Evolutionary conservation across 2,797 vertebrate species (phyloP).

Genomic region (Orientallactaga sibirica): DNA sequence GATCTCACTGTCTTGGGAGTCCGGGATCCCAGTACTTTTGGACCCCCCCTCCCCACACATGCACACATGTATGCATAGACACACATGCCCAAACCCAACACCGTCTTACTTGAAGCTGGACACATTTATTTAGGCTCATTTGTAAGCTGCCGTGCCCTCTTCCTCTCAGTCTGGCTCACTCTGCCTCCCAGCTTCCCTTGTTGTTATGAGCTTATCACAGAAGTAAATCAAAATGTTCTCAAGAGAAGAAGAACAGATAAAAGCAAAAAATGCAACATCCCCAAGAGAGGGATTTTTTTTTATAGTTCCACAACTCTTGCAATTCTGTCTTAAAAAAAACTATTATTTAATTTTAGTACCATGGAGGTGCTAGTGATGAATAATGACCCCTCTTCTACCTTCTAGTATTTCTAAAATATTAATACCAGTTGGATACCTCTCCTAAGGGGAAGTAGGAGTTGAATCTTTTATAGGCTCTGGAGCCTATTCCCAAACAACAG

Average conservation of each 20-base stretch:
- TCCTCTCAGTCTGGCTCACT: constrained; percentile 77
- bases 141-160: constrained; percentile 70
- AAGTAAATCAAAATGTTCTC: constrained; percentile 87
- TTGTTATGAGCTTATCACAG: constrained; percentile 83
- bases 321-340: constrained; percentile 72
- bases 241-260: constrained; percentile 84
- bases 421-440: constrained; percentile 77
- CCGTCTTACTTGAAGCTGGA: constrained; percentile 70
- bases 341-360: constrained; percentile 81
- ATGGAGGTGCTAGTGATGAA: constrained; percentile 64
- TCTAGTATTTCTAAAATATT: constrained; percentile 71
- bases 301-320: constrained; percentile 72
- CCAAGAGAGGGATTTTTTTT: constrained; percentile 79
- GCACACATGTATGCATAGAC: not conserved
- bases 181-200: constrained; percentile 76
- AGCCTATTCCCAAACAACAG: constrained; percentile 28
- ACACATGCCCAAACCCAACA: not conserved
- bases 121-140: constrained; percentile 48
- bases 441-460: constrained; percentile 69
- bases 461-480: constrained; percentile 73
- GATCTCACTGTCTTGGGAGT: not conserved
- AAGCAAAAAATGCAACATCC: constrained; percentile 69
- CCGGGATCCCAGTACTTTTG: too few relatives aligned
- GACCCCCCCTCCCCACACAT: too few relatives aligned
- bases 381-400: constrained; percentile 67